Conservation (phyloP, 2,113 vertebrate species). For the Perca schrenkii region DNA sequence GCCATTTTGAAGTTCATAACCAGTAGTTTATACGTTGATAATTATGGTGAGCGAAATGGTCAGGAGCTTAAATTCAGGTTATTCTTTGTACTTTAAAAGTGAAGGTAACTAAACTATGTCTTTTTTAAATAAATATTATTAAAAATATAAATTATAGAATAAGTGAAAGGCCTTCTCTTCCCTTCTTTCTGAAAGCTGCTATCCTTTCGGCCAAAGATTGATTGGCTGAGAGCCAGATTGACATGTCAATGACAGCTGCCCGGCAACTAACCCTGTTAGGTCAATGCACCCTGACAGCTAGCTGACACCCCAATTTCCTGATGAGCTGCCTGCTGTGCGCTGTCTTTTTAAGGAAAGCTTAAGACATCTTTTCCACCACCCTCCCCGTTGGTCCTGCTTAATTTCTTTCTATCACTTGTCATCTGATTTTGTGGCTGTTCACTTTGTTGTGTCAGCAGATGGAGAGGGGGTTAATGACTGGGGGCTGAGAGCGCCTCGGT, state of each 20-base stretch:
- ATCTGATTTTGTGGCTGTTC: constrained; percentile 71
- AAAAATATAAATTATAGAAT: constrained; percentile 2
- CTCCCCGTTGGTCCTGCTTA: constrained; percentile 40
- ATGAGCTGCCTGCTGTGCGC: constrained; percentile 58
- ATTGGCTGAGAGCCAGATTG: constrained; percentile 74
- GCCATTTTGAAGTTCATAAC: neutral
- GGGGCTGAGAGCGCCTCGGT: constrained; percentile 39
- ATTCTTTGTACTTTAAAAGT: constrained; percentile 16
- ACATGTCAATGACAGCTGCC: constrained; percentile 74
- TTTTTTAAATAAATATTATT: constrained; percentile 9
- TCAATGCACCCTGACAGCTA: constrained; percentile 77
- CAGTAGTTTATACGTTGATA: neutral
- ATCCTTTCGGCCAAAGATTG: constrained; percentile 60
- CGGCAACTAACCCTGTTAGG: constrained; percentile 64
- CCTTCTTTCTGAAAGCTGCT: constrained; percentile 25
- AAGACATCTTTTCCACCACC: constrained; percentile 53
- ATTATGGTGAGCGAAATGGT: neutral
- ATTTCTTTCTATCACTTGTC: constrained; percentile 77
- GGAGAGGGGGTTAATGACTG: constrained; percentile 64
- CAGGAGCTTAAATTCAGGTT: neutral
- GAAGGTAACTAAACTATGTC: neutral
- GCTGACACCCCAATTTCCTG: constrained; percentile 80
- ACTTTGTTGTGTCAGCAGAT: constrained; percentile 75
- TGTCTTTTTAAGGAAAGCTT: constrained; percentile 61
- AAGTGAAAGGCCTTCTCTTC: constrained; percentile 19